Conservation (phyloP, 2,797 vertebrate species). For the Anomalospiza imberbis region DNA sequence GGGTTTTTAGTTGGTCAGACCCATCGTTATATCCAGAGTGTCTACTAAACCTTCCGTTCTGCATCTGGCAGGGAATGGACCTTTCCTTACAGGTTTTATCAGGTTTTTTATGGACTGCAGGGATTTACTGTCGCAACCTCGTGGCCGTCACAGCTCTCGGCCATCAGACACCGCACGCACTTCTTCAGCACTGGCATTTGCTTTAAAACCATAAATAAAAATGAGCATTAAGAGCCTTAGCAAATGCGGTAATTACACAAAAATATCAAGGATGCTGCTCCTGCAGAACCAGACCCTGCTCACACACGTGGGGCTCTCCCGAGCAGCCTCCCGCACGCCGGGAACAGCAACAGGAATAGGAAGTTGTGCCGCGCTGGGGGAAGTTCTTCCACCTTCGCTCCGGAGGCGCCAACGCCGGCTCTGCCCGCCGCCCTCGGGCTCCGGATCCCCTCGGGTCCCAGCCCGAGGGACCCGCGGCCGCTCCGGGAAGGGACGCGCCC, state of each 20-base stretch:
- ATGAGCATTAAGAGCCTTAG: background rate
- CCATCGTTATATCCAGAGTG: fast-evolving
- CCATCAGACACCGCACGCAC: background rate
- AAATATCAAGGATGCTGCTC: background rate
- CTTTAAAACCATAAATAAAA: background rate
- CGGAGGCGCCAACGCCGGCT: background rate
- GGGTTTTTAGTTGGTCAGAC: background rate
- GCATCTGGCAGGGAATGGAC: background rate
- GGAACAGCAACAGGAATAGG: background rate
- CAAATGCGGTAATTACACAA: background rate
- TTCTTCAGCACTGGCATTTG: background rate
- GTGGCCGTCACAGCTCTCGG: background rate
- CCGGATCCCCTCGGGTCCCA: background rate
- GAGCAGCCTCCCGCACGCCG: background rate
- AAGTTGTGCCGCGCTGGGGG: background rate
- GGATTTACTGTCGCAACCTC: background rate
- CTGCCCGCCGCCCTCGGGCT: background rate
- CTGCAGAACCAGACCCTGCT: background rate
- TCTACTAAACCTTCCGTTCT: background rate
- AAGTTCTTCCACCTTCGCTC: slow-evolving; percentile 1
- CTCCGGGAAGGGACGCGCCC: background rate
- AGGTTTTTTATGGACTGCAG: background rate
- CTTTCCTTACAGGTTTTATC: background rate
- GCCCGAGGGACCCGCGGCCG: background rate
- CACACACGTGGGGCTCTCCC: background rate